Conservation (phyloP, 2,113 vertebrate genomes). For the Gambusia affinis region DNA sequence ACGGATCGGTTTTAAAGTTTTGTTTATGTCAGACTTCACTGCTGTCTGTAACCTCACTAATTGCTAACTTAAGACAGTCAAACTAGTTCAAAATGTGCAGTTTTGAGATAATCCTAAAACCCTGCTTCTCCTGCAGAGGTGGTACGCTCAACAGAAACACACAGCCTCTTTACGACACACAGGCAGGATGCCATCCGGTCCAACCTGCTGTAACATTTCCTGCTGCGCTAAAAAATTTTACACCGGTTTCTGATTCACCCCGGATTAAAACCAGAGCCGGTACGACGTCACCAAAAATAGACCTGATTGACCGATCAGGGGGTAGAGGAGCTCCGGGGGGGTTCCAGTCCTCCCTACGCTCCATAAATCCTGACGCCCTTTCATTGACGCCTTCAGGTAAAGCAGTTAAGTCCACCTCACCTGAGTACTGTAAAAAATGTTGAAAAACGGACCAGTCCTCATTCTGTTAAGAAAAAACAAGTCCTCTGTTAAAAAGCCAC, state of each 20-base stretch:
- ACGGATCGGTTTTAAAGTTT: too few relatives aligned
- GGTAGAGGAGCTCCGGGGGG: not conserved
- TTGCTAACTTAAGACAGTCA: not conserved
- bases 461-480: not conserved
- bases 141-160: slow-evolving; percentile 26
- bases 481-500: slow-evolving; percentile 25
- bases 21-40: not conserved
- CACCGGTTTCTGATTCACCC: slow-evolving; percentile 10
- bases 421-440: slow-evolving; percentile 6
- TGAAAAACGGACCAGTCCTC: slow-evolving; percentile 4
- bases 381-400: slow-evolving; percentile 22
- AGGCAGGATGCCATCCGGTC: not conserved
- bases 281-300: not conserved
- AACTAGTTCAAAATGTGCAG: not conserved
- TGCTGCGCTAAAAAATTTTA: slow-evolving; percentile 27
- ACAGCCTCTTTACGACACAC: slow-evolving; percentile 26
- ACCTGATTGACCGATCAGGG: slow-evolving; percentile 38
- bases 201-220: slow-evolving; percentile 23
- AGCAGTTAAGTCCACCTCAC: slow-evolving; percentile 6
- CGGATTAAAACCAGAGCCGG: slow-evolving; percentile 8
- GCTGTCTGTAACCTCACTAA: not conserved
- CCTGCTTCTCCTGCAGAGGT: not conserved
- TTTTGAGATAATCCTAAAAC: not conserved
- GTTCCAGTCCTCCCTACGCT: slow-evolving; percentile 21
- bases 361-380: slow-evolving; percentile 10